A percentile compares a stretch with the other conserved stretches of the same genome.
Conservation (phyloP, 1,140 invertebrate genomes). For the Palaemon carinicauda region DNA sequence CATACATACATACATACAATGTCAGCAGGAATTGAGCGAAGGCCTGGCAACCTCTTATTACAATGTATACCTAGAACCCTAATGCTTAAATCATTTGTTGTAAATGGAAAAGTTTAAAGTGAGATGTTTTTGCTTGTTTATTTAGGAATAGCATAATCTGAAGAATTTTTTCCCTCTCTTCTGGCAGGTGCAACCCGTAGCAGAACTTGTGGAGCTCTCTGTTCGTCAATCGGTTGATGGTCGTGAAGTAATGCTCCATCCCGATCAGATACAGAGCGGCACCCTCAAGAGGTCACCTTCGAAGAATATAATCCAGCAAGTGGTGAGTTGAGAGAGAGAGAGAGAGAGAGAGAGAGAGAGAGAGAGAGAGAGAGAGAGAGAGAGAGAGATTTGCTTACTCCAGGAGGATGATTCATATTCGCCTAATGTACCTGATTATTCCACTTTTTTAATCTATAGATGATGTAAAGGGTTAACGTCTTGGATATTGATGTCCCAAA, state of each 20-base stretch:
- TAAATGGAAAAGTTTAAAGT: too few relatives aligned
- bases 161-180: not conserved
- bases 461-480: too few relatives aligned
- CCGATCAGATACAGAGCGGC: slow-evolving; percentile 66
- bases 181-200: slow-evolving; percentile 85
- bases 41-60: too few relatives aligned
- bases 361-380: not conserved
- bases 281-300: slow-evolving; percentile 53
- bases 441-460: too few relatives aligned
- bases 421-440: too few relatives aligned
- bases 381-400: slow-evolving; percentile 10
- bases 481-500: too few relatives aligned
- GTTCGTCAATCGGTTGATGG: slow-evolving; percentile 74
- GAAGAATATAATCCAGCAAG: slow-evolving; percentile 35
- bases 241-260: slow-evolving; percentile 73
- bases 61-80: too few relatives aligned
- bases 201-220: slow-evolving; percentile 86
- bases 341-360: not conserved
- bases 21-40: too few relatives aligned
- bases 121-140: not conserved
- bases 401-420: too few relatives aligned
- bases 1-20: too few relatives aligned
- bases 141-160: not conserved
- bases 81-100: too few relatives aligned
- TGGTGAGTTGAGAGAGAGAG: slow-evolving; percentile 34